Percentiles rank a stretch among this genome's conserved stretches.
phyloP scores from a whole-genome alignment of 2,797 vertebrate genomes.

The Potorous gilbertii region DNA sequence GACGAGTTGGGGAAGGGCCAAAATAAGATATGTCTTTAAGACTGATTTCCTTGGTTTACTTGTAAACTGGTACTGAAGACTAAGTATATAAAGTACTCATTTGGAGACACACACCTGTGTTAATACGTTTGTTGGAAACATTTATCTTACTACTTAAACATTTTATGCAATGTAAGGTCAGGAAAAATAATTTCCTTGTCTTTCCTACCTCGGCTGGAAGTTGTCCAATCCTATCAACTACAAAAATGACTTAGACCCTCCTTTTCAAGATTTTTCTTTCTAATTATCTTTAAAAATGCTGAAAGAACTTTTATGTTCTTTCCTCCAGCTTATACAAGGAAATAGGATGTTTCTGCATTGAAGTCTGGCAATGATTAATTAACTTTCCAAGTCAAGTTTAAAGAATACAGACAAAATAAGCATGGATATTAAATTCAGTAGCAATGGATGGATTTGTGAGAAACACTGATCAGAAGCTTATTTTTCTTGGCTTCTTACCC shows the following conservation, averaged over 20 bases:
- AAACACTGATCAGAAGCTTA: constrained; percentile 42
- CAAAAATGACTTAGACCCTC: neutral
- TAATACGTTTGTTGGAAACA: constrained; percentile 3
- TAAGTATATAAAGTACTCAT: constrained; percentile 36
- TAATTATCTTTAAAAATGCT: constrained; percentile 63
- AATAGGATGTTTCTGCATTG: constrained; percentile 46
- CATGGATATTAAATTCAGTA: constrained; percentile 66
- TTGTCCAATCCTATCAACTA: constrained; percentile 14
- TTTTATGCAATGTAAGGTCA: neutral
- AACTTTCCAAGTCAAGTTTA: constrained; percentile 43
- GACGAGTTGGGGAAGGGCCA: neutral
- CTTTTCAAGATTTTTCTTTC: constrained; percentile 46
- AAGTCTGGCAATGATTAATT: constrained; percentile 60
- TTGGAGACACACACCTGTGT: constrained; percentile 20
- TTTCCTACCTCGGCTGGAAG: constrained; percentile 12
- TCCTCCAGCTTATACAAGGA: constrained; percentile 40
- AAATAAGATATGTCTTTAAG: neutral
- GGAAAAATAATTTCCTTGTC: constrained; percentile 6
- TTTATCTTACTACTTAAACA: neutral
- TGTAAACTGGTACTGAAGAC: constrained; percentile 35
- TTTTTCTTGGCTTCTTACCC: constrained; percentile 50
- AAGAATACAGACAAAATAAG: constrained; percentile 56
- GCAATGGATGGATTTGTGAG: constrained; percentile 66
- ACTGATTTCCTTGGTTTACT: constrained; percentile 6
- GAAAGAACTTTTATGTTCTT: constrained; percentile 57